Base-by-base conservation (phyloP, 2,113 vertebrate species). In the Lipophrys pholis region DNA sequence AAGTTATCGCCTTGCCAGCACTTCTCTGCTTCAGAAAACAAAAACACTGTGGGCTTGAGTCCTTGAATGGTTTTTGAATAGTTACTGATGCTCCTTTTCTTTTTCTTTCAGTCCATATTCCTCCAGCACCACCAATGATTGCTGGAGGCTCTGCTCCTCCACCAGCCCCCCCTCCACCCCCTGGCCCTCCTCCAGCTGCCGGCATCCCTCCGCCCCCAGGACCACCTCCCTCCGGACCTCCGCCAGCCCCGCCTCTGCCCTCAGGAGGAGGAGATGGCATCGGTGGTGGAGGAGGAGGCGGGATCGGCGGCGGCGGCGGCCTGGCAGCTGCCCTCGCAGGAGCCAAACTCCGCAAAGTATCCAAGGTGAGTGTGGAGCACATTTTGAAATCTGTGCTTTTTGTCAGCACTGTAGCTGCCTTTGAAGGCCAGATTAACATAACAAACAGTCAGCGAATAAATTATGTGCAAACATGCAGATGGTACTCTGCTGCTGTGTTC, bases 331-430 rank as follows among this genome's bases (percentile, higher is more conserved):
- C 96, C 15, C 75, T 98, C 1, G 95, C 95, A 0, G 95, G 91
- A 41, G 96, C 96, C 12, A 98, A 96, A 91, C 95, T 98, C 42
- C 95, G 94, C 64, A 97, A 95, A 92, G 87, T 93, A 4, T 85
- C 93, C 66, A 97, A 95, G 94, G 96, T 97, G 69, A 92, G 79
- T 30, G 14, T 11, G 6, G 6, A 16, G 12, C 6, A 12, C 5
- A 45, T 50, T 45, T 38, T 12, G 3, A 3, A 14, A 0, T 38
- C 9, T 15, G 11, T 4, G 35, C 11, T 12, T 56, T 12, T 42
- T 41, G 10, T 50, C 11, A 30, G 17, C 38, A 8, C 60, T 49
- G 15, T 11, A 5, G 8, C 46, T 52, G 11, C 39, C 38, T 43
- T 65, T 40, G 11, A 66, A 65, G 17, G 38, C 3, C 14, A 7